Base-by-base conservation (phyloP, 2,888 invertebrate species). In the Dysmachus trigonus region DNA sequence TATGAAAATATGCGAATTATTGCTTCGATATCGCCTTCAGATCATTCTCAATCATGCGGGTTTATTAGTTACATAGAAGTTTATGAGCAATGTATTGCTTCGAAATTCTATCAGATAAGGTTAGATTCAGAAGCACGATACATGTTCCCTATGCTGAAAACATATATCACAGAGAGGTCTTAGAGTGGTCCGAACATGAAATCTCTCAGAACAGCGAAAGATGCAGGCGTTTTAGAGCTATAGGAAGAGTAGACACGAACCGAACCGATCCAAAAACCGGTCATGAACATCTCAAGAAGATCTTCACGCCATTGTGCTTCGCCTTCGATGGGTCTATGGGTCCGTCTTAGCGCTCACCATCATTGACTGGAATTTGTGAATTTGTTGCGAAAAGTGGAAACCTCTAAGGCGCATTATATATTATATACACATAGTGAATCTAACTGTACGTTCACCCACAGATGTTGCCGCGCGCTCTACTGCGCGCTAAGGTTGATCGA, bases 381-480 rank as follows among this genome's bases (percentile, higher is more conserved):
- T 79, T 79, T 41, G 47, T 31, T 47, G 79, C 79, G 79, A 79
- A 79, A 79, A 47, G 51, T 79, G 41, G 79, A 79, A 51, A 51
- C 38, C 27, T 15, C 15, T 31, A 79, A 27, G 38, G 79, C 79
- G 47, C 27, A 41, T n/a, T n/a, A n/a, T n/a, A n/a, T n/a, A n/a
- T n/a, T n/a, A n/a, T 77, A 51, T 38, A 27, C 2, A 79, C 30
- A 51, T n/a, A 27, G 38, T 22, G 31, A 47, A 31, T 47, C 47
- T 79, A 79, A 79, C 79, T 79, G 79, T 79, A 51, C 79, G 82
- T 82, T 82, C 82, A 82, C 82, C 82, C 82, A 82, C 82, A 82
- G 82, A 82, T n/a, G 51, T 30, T 82, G 62, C 53, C 82, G 62
- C 62, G 22, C 62, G 27, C 8, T 62, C 62, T 13, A 62, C n/a